Percentiles rank a stretch among this genome's conserved stretches.
Evolutionary conservation across 2,888 invertebrate genomes (phyloP).

Genomic region (Metalampra italica): DNA sequence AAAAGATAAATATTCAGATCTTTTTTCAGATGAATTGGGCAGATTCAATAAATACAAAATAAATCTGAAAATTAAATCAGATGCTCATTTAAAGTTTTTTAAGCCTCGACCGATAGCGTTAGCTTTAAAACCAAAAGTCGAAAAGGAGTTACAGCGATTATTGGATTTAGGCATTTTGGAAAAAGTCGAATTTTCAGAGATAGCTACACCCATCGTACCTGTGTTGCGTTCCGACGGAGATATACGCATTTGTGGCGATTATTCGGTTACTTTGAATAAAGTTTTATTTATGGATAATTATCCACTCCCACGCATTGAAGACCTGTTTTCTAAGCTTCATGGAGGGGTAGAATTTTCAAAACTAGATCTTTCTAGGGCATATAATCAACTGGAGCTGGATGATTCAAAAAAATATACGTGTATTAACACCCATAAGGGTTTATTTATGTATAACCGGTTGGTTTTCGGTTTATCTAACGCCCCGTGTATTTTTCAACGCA

Average conservation of each 20-base stretch:
- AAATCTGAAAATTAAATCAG: conserved; percentile 10
- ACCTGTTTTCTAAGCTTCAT: conserved; percentile 13
- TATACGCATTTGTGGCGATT: conserved; percentile 14
- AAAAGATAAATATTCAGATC: conserved; percentile 4
- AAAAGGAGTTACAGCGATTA: conserved; percentile 12
- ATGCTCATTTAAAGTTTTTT: conserved; percentile 12
- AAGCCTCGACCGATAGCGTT: conserved; percentile 13
- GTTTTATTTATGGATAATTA: conserved; percentile 9
- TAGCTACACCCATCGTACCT: conserved; percentile 14
- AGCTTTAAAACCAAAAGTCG: conserved; percentile 13
- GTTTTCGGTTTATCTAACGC: conserved; percentile 2
- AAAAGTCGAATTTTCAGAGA: conserved; percentile 10
- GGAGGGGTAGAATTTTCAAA: conserved; percentile 15
- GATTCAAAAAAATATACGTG: conserved; percentile 3
- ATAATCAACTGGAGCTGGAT: conserved; percentile 12
- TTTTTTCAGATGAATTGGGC: conserved; percentile 12
- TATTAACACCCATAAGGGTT: conserved; percentile 15
- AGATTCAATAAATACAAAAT: conserved; percentile 14
- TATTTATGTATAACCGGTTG: conserved; percentile 1
- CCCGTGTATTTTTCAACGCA: conserved; percentile 3
- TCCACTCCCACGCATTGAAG: conserved; percentile 14
- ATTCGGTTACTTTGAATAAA: conserved; percentile 15
- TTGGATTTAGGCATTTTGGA: conserved; percentile 14
- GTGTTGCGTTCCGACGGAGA: conserved; percentile 12
- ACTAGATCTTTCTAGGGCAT: conserved; percentile 13